Conservation (phyloP, 2,888 invertebrate species). For the Nomada lathburiana region DNA sequence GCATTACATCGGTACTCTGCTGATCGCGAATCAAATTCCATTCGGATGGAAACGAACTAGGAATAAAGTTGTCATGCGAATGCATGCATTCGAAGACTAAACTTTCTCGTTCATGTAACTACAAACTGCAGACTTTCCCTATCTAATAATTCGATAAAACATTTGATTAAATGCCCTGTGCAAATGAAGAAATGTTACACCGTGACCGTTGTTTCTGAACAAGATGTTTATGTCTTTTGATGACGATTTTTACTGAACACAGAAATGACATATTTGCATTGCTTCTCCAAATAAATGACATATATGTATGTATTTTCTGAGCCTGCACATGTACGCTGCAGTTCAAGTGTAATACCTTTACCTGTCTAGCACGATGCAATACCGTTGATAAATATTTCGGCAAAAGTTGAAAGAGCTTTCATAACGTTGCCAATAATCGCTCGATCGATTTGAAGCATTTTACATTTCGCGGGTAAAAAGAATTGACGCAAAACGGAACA, state of each 20-base stretch:
- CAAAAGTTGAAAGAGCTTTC: background rate
- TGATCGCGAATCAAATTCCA: constrained; percentile 9
- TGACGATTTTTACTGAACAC: too few species aligned
- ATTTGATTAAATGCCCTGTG: background rate
- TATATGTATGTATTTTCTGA: too few species aligned
- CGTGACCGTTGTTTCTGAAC: background rate
- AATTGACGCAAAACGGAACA: constrained; percentile 26
- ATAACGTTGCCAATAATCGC: constrained; percentile 75
- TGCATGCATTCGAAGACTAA: background rate
- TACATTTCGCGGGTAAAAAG: constrained; percentile 62
- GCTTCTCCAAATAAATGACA: too few species aligned
- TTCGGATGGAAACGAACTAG: constrained; percentile 21
- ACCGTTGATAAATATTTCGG: background rate
- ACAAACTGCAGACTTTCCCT: background rate
- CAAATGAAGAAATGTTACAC: background rate
- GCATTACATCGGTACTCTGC: constrained; percentile 66
- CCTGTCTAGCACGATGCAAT: too few species aligned
- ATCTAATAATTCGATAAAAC: background rate
- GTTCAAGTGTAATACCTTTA: too few species aligned
- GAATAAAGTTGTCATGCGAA: background rate
- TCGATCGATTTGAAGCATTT: constrained; percentile 70
- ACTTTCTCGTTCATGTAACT: background rate
- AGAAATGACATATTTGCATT: too few species aligned
- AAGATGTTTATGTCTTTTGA: too few species aligned
- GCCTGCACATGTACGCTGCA: too few species aligned